Evolutionary conservation across 1,140 invertebrate species (phyloP).

Genomic region (Chironomus striatipennis): DNA sequence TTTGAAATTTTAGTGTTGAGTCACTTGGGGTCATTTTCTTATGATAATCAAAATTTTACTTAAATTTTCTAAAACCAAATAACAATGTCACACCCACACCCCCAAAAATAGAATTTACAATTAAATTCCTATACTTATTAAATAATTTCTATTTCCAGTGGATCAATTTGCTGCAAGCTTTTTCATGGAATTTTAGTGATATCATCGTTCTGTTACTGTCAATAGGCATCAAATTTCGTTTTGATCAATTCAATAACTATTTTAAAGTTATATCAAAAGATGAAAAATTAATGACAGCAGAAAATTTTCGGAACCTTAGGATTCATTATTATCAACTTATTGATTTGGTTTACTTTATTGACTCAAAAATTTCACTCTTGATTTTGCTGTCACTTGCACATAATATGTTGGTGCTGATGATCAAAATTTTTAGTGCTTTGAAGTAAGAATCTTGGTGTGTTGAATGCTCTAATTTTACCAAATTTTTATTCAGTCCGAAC

Average conservation of each 20-base stretch:
- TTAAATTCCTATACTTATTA: no score
- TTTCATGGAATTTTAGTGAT: background rate
- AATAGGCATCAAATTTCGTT: background rate
- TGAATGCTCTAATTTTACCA: background rate
- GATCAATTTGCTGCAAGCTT: background rate
- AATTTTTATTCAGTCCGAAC: background rate
- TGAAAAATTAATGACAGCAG: background rate
- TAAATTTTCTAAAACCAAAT: no score
- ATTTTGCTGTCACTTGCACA: background rate
- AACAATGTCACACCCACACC: no score
- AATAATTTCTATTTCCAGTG: background rate
- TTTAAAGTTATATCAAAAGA: background rate
- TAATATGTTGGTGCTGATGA: background rate
- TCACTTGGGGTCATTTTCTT: no score
- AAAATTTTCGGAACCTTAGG: background rate
- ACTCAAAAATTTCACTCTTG: background rate
- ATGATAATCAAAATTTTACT: no score
- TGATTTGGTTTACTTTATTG: background rate
- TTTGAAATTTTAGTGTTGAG: no score
- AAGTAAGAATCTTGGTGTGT: background rate
- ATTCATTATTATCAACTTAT: slow-evolving; percentile 7
- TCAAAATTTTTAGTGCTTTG: slow-evolving; percentile 4
- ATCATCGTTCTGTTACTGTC: background rate
- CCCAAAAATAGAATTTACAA: no score
- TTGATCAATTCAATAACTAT: background rate